A percentile compares a stretch with the other conserved stretches of the same genome.
These are phyloP conservation scores for Orthosia incerta DNA, from an alignment of 2,888 invertebrate species.

Conservation along the genomic window DNA sequence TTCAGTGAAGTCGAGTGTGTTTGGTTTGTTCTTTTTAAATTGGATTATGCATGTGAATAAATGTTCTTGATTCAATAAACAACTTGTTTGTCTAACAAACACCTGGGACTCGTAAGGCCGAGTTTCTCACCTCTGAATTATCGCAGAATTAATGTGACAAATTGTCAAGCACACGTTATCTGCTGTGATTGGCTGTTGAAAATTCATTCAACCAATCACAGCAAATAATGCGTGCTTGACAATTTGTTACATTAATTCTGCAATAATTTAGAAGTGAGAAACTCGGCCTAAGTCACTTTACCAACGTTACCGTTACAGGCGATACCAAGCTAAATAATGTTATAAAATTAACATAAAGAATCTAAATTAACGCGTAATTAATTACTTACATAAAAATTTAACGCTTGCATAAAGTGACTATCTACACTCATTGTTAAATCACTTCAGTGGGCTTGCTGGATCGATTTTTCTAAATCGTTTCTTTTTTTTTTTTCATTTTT, in stretches of 20 bases:
- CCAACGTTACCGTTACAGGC: slow-evolving; percentile 17
- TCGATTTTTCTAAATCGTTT: background rate
- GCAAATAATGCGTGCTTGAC: too few species aligned
- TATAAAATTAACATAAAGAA: background rate
- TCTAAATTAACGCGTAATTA: background rate
- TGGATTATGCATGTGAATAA: slow-evolving; percentile 89
- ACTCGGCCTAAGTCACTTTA: slow-evolving; percentile 17
- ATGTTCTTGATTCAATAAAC: slow-evolving; percentile 86
- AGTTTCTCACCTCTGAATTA: background rate
- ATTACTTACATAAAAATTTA: background rate
- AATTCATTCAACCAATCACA: too few species aligned
- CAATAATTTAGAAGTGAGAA: too few species aligned
- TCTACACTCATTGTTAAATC: slow-evolving; percentile 25
- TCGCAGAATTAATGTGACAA: too few species aligned
- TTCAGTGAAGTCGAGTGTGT: slow-evolving; percentile 86
- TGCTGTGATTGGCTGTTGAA: too few species aligned
- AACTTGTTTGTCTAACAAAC: slow-evolving; percentile 72
- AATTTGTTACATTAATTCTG: too few species aligned
- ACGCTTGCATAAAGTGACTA: slow-evolving; percentile 31
- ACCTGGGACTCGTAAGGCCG: slow-evolving; percentile 31
- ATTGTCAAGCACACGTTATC: too few species aligned
- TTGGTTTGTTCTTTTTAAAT: slow-evolving; percentile 87
- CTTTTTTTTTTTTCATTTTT: slow-evolving; percentile 14
- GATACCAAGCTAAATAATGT: background rate
- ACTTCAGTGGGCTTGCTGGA: slow-evolving; percentile 4